phyloP scores from a whole-genome alignment of 1,140 invertebrate genomes.

The Cotesia glomerata region DNA sequence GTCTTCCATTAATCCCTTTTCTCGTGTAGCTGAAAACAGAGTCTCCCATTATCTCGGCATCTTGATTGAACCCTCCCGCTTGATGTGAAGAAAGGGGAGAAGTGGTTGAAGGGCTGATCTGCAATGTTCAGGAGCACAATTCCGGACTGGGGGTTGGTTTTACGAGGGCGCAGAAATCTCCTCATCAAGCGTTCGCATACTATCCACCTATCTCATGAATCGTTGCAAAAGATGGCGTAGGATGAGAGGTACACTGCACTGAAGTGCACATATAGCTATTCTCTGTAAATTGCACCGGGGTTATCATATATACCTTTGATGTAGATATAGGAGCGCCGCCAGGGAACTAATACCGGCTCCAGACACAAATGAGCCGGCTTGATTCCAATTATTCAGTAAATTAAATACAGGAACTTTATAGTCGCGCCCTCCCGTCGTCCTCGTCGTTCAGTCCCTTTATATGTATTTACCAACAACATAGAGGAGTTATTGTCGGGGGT shows the following conservation, averaged over 20 bases:
- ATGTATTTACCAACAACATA: background rate
- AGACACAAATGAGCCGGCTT: slow-evolving; percentile 62
- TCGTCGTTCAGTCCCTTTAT: background rate
- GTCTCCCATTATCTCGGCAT: slow-evolving; percentile 55
- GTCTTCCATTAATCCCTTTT: slow-evolving; percentile 43
- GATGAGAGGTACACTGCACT: too few relatives aligned
- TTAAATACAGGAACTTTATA: slow-evolving; percentile 61
- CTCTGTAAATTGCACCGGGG: too few relatives aligned
- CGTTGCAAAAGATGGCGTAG: slow-evolving; percentile 11
- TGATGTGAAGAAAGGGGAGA: slow-evolving; percentile 21
- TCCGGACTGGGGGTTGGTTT: slow-evolving; percentile 47
- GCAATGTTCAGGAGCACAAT: slow-evolving; percentile 21
- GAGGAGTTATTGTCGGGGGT: slow-evolving; percentile 34
- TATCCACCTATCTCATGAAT: background rate
- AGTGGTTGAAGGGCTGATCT: slow-evolving; percentile 29
- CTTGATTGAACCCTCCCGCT: slow-evolving; percentile 53
- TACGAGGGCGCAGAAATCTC: slow-evolving; percentile 61
- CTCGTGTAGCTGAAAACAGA: slow-evolving; percentile 4
- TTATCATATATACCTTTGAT: background rate
- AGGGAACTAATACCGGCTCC: background rate
- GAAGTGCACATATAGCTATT: too few relatives aligned
- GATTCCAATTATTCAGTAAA: slow-evolving; percentile 65
- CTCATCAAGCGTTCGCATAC: slow-evolving; percentile 55
- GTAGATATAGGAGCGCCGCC: background rate
- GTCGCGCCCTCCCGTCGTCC: slow-evolving; percentile 23